A percentile compares a stretch with the other conserved stretches of the same genome.
Conservation (phyloP, 2,797 vertebrate genomes). For the Sphenopsis melanotis region DNA sequence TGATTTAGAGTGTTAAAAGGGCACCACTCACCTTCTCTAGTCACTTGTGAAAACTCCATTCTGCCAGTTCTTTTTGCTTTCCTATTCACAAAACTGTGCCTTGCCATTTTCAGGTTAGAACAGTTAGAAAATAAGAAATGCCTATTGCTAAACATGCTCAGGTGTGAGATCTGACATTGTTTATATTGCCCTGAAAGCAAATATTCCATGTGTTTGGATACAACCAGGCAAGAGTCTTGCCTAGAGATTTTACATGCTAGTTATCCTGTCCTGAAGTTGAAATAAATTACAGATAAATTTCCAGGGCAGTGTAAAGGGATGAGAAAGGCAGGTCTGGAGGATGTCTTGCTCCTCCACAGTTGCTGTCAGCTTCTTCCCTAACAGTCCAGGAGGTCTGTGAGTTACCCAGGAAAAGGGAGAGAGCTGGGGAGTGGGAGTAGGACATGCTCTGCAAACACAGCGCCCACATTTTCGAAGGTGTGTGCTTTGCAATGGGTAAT, state of each 20-base stretch:
- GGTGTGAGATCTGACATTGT: neutral
- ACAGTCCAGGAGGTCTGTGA: neutral
- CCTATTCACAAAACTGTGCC: neutral
- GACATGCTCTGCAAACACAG: neutral
- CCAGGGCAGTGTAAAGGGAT: neutral
- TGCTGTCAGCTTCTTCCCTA: neutral
- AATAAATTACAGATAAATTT: neutral
- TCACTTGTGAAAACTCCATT: neutral
- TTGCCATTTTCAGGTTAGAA: neutral
- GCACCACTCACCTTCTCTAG: neutral
- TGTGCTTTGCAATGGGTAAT: slow-evolving; percentile 51
- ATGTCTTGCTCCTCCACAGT: neutral
- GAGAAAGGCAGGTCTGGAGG: neutral
- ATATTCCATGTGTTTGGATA: neutral
- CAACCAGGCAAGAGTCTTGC: neutral
- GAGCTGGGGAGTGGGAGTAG: neutral
- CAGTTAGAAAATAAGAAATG: neutral
- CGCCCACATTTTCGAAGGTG: slow-evolving; percentile 4
- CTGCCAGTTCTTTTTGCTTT: neutral
- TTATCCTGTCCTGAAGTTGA: neutral
- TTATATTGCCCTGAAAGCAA: neutral
- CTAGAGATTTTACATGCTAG: neutral
- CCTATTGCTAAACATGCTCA: neutral
- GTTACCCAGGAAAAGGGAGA: neutral
- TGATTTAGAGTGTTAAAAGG: neutral